Base-by-base conservation (phyloP, 2,113 vertebrate species). In the Fregata magnificens region DNA sequence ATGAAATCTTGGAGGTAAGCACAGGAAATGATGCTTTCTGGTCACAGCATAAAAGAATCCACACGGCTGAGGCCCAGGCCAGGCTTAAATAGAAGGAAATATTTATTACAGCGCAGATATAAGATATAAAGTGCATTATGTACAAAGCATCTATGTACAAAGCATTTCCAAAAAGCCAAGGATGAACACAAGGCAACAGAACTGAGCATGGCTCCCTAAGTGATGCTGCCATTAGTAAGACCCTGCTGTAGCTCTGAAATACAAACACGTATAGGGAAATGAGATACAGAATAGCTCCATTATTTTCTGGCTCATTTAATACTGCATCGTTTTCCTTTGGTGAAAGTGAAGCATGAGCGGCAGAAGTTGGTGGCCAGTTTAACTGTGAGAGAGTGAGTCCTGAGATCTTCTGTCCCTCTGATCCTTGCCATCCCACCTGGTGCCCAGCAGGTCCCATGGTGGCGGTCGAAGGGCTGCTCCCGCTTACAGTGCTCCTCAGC, bases 281-380 rank as follows among this genome's bases (percentile, higher is more conserved):
- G 36, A 84, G 59, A 34, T 40, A 34, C 1, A 0, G 20, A 90
- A 90, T 26, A 56, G 10, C 34, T 66, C 38, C 2, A 1, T 55
- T 77, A 26, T 77, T 59, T 87, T 80, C 62, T 63, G 20, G 20
- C 36, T 90, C 20, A 42, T 62, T 81, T 69, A 61, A 38, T 78
- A 18, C 7, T 44, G 21, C 9, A 5, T 29, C 5, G 29, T 81
- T 77, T 66, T 70, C 50, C 58, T 73, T 47, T 1, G 4, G 21
- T 36, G 40, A 52, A 22, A 4, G 1, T 3, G 22, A 81, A 77
- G 9, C 16, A 55, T 15, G 22, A 55, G 5, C 1, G 1, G 20
- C 34, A 87, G 74, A 82, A 94, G 22, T 6, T 6, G 4, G 26
- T 67, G 32, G 13, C 29, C 32, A 52, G 7, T 65, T 84, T 52